Evolutionary conservation across 2,888 invertebrate species (phyloP), one percentile per base, ranked within the genome.

Genomic region (Idaea straminata): DNA sequence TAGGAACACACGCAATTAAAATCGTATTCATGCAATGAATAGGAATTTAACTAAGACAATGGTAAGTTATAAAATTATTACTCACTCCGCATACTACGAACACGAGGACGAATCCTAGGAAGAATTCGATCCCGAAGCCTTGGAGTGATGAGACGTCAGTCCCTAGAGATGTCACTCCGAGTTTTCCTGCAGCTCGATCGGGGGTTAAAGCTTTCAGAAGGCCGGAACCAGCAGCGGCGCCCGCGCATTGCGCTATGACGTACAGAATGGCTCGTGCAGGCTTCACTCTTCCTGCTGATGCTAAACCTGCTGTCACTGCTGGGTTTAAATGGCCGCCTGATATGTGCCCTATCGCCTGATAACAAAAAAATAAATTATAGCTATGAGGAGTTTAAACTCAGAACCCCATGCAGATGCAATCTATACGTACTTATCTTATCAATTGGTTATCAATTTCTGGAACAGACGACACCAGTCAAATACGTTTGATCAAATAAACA

Each of bases 281-380:
- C 74, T 96, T 95, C 64, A 97, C 95, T 78, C 96, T 96, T 7
- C 98, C 97, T 7, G 96, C 95, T 13, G 95, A 95, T 64, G 97
- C 89, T 89, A 98, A 94, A 1, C 96, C 97, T 16, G 94, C 85
- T 5, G 98, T 98, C 59, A 99, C 97, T 0, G 98, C 98, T 1
- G 98, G 98, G 93, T 99, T 99, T 69, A 98, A 94, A 87, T 98
- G 98, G 10, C 97, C 97, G 3, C 98, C 98, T 66, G 97, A 98
- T 64, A 98, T 94, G 87, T 98, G 97, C 4, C 97, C 97, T 74
- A 98, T 94, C 63, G 96, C 94, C 97, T 97, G 88, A 63, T 68
- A 61, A 65, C 10, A 65, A 65, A 67, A 35, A 16, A 64, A 64
- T 7, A 47, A 61, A 61, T 1, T 47, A 7, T 13, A 13, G 13